Evolutionary conservation across 2,888 invertebrate genomes (phyloP), one percentile per base, ranked within the genome.

Genomic region (Tanypteryx hageni): DNA sequence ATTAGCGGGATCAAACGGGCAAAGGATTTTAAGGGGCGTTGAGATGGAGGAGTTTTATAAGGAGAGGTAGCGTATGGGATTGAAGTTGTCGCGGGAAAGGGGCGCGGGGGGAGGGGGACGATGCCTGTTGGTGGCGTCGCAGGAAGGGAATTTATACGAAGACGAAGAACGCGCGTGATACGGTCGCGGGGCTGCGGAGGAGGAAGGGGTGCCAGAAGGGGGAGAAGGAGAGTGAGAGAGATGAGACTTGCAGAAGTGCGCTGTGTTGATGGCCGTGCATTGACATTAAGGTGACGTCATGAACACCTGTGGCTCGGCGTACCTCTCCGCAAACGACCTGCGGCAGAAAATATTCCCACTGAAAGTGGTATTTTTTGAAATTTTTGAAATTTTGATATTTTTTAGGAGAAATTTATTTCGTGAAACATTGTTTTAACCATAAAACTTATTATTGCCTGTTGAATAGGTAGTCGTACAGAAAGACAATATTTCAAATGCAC

Each of bases 1-100:
- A 89, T 89, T 89, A 89, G 89, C 64, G 89, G 56, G 64, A 89
- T 89, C 89, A 44, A 44, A 44, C 31, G 16, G 31, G 61, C 59
- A 59, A 86, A 58, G 86, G 44, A 44, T 44, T 44, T 44, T 44
- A 44, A 44, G 44, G 44, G 44, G 44, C 5, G 44, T 44, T 44
- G 44, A 44, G 44, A 44, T 44, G 44, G 44, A 44, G 44, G 44
- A 44, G 44, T 5, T 44, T 44, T 5, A 5, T 1, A 44, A 44
- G 44, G 1, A 44, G 44, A 44, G 44, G 44, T 44, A 44, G 3
- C 44, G 44, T 44, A 44, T 44, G 44, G 44, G 44, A 5, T 1
- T 44, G 44, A 5, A 44, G 31, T 83, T 83, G 83, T 7, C 44
- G 56, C 44, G 83, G 3, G 2, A 57, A 11, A 9, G 13, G 82